These are phyloP conservation scores for Anthoscopus minutus DNA, from an alignment of 2,113 vertebrate genomes.

Conservation along the genomic window DNA sequence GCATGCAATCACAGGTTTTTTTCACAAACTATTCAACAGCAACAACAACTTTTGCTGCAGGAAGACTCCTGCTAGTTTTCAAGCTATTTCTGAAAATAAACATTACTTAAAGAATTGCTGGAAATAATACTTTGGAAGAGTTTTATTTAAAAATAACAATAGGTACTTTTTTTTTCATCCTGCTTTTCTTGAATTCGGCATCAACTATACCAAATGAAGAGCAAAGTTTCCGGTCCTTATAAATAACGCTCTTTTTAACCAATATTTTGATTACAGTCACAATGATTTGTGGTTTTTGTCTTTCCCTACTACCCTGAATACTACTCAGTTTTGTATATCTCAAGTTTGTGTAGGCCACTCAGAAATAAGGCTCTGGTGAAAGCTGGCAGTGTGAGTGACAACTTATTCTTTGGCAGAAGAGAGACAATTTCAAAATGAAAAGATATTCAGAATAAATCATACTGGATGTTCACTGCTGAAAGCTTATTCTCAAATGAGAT, in stretches of 20 bases:
- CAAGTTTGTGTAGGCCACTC: background rate
- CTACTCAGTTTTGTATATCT: background rate
- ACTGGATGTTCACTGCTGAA: background rate
- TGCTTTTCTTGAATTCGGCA: background rate
- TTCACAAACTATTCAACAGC: background rate
- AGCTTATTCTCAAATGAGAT: background rate
- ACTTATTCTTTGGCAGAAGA: background rate
- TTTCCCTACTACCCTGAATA: accelerated
- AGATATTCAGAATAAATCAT: background rate
- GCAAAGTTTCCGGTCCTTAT: background rate
- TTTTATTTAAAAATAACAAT: background rate
- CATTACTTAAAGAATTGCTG: background rate
- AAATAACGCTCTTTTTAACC: background rate
- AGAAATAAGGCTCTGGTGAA: background rate
- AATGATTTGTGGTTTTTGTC: background rate
- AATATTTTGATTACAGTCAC: background rate
- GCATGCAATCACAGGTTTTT: background rate
- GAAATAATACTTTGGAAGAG: background rate
- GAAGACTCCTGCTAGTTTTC: background rate
- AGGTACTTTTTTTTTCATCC: background rate
- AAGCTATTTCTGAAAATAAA: background rate
- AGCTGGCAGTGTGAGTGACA: background rate
- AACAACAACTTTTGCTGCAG: background rate
- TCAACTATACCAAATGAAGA: background rate
- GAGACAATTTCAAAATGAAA: background rate